Conservation (phyloP, 2,113 vertebrate species). For the Lasiurus borealis region DNA sequence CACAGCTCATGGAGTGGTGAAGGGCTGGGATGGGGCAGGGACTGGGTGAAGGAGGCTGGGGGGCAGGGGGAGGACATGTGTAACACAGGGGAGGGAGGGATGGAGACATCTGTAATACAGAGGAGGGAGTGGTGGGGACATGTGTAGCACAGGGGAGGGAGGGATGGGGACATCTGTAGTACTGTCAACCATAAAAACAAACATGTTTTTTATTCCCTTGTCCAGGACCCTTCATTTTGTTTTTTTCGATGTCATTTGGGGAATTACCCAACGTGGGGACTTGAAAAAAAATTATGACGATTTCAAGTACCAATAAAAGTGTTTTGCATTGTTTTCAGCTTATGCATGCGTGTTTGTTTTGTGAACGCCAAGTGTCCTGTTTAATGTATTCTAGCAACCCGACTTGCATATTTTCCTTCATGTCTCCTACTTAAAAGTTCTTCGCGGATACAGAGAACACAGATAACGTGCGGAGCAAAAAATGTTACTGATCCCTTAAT, state of each 20-base stretch:
- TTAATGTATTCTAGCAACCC: constrained; percentile 1
- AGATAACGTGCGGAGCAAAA: not conserved
- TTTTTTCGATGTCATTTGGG: constrained; percentile 26
- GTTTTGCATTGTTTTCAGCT: constrained; percentile 1
- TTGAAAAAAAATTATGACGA: not conserved
- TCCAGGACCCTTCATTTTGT: not conserved
- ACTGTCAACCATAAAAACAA: not conserved
- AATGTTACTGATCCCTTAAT: not conserved
- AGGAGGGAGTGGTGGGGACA: too few relatives aligned
- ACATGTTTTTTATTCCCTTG: not conserved
- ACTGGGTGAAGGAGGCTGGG: too few relatives aligned
- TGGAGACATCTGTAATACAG: too few relatives aligned
- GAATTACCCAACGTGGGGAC: not conserved
- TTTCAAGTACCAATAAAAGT: constrained; percentile 32
- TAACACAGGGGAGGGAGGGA: not conserved
- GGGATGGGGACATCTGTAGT: not conserved
- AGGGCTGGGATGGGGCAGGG: not conserved
- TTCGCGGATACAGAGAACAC: not conserved
- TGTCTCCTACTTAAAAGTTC: not conserved
- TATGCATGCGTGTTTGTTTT: not conserved
- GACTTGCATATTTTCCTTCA: not conserved
- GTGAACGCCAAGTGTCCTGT: not conserved
- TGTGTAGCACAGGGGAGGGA: too few relatives aligned
- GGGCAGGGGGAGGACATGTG: too few relatives aligned
- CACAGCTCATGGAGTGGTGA: not conserved